Evolutionary conservation across 2,797 vertebrate species (phyloP).

Genomic region (Etheostoma perlongum): DNA sequence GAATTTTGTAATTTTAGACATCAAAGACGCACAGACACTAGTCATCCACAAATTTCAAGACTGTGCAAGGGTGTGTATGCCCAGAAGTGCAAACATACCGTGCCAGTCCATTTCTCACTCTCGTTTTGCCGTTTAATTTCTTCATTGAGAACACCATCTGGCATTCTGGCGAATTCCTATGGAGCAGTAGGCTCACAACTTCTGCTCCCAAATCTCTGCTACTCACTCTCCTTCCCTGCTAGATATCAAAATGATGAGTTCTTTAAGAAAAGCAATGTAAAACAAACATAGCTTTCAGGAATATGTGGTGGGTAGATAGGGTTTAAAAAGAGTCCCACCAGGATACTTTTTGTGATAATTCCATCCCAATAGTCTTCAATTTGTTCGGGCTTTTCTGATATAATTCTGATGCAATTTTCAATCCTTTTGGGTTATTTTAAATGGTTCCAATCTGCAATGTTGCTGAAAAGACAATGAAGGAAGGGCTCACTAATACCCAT

Average conservation of each 20-base stretch:
- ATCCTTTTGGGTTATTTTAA: background rate
- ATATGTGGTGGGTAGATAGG: background rate
- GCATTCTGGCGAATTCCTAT: slow-evolving; percentile 55
- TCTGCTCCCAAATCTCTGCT: slow-evolving; percentile 27
- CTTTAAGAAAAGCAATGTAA: background rate
- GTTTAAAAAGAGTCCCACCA: slow-evolving; percentile 10
- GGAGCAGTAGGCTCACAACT: slow-evolving; percentile 36
- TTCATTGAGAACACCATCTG: slow-evolving; percentile 76
- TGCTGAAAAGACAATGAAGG: background rate
- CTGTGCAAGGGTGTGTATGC: background rate
- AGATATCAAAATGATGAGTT: slow-evolving; percentile 33
- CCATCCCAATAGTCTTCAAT: background rate
- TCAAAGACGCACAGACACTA: slow-evolving; percentile 23
- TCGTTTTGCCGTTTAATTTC: slow-evolving; percentile 70
- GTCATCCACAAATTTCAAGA: slow-evolving; percentile 29
- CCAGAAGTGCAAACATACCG: slow-evolving; percentile 31
- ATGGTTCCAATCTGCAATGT: slow-evolving; percentile 1
- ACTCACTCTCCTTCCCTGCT: slow-evolving; percentile 3
- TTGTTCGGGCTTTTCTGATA: background rate
- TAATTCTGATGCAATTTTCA: background rate
- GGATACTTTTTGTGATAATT: background rate
- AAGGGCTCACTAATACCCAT: slow-evolving; percentile 14
- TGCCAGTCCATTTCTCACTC: slow-evolving; percentile 52
- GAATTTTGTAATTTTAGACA: slow-evolving; percentile 21
- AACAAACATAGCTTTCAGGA: slow-evolving; percentile 2